Conservation (phyloP, 2,888 invertebrate species). For the Drosophila demipolita region DNA sequence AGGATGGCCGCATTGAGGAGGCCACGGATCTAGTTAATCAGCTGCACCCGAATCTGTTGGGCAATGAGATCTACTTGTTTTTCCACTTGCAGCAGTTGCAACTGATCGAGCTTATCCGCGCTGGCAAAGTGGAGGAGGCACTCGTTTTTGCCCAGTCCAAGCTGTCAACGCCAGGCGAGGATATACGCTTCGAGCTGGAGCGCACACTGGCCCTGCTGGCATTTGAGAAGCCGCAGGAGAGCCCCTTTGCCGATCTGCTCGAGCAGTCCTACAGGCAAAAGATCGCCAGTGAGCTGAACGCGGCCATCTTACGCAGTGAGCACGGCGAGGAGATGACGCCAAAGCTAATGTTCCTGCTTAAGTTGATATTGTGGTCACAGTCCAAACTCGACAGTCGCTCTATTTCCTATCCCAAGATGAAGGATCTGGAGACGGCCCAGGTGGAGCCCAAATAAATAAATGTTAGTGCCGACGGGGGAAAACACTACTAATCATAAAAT, state of each 20-base stretch:
- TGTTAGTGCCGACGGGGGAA: not conserved
- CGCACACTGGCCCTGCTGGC: conserved; percentile 97
- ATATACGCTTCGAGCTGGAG: conserved; percentile 92
- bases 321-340: conserved; percentile 96
- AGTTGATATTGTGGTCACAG: conserved; percentile 98
- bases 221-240: conserved; percentile 97
- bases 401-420: conserved; percentile 98
- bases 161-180: conserved; percentile 93
- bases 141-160: conserved; percentile 94
- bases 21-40: conserved; percentile 97
- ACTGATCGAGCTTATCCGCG: conserved; percentile 85
- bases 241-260: conserved; percentile 97
- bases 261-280: conserved; percentile 97
- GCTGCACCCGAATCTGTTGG: conserved; percentile 96
- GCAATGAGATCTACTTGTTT: conserved; percentile 97
- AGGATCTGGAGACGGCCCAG: conserved; percentile 93
- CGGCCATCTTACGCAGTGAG: conserved; percentile 98
- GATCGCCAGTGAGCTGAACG: conserved; percentile 98
- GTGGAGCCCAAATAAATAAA: conserved; percentile 87
- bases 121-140: conserved; percentile 93
- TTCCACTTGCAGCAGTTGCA: conserved; percentile 92
- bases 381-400: conserved; percentile 97
- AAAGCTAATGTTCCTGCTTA: conserved; percentile 94
- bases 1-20: conserved; percentile 95
- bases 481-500: conserved; percentile 19